phyloP scores from a whole-genome alignment of 1,140 invertebrate species.

The Eulimnadia texana region DNA sequence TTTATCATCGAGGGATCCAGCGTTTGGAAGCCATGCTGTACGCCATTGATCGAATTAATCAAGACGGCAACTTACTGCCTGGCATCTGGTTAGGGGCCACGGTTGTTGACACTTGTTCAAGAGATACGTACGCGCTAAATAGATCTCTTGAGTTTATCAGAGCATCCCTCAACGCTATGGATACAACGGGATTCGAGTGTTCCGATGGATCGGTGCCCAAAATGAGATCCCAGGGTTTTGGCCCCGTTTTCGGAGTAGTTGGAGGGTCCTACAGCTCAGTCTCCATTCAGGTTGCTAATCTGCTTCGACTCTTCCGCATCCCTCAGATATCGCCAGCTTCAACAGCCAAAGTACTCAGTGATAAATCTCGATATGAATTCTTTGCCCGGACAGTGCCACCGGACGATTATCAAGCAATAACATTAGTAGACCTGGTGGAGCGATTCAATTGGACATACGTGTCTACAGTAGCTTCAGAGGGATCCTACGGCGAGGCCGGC shows the following conservation, averaged over 20 bases:
- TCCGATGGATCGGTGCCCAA: conserved; percentile 32
- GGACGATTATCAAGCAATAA: conserved; percentile 37
- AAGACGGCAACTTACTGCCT: conserved; percentile 32
- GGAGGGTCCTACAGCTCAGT: conserved; percentile 56
- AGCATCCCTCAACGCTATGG: conserved; percentile 46
- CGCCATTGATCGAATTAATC: conserved; percentile 44
- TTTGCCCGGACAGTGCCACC: conserved; percentile 41
- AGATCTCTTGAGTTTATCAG: conserved; percentile 49
- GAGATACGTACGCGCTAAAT: conserved; percentile 47
- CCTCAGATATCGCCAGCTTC: conserved; percentile 41
- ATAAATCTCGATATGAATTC: conserved; percentile 43
- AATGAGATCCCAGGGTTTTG: conserved; percentile 34
- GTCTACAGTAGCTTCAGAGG: conserved; percentile 43
- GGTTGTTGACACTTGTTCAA: conserved; percentile 46
- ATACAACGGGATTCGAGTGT: conserved; percentile 38
- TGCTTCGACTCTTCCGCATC: conserved; percentile 42
- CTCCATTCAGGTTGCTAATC: conserved; percentile 50
- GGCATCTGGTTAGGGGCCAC: conserved; percentile 39
- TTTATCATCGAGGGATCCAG: conserved; percentile 40
- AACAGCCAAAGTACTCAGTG: conserved; percentile 42
- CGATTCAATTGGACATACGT: conserved; percentile 47
- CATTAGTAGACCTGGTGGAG: conserved; percentile 39
- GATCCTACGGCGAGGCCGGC: conserved; percentile 44
- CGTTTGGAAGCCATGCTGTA: conserved; percentile 49
- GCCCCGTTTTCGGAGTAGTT: conserved; percentile 46